Base-by-base conservation (phyloP, 2,113 vertebrate species). In the Thryonomys swinderianus region DNA sequence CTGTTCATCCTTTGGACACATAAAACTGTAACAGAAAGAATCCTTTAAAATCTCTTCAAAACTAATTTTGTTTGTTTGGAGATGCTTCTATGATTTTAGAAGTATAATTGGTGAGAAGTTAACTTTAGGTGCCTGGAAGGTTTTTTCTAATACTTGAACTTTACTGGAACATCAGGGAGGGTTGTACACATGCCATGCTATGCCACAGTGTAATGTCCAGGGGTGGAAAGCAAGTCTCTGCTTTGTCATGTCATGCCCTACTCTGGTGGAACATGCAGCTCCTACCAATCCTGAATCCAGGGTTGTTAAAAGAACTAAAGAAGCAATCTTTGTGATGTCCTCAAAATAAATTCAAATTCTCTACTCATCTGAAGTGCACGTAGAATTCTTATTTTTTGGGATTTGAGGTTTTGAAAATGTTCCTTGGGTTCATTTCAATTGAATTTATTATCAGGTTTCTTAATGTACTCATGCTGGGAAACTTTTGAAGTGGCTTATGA, bases 361-460 rank as follows among this genome's bases (percentile, higher is more conserved):
- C 71, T 78, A 32, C 45, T 66, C 10, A 27, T 92, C 37, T 92
- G 67, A 91, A 94, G 32, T 34, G 48, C 45, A 87, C 34, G 51
- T 45, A 81, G 76, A 88, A 78, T 90, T 89, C n/a, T 90, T 87
- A 93, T 42, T 82, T 96, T 80, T 45, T 73, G 57, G 55, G 27
- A 90, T 92, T 93, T 95, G 55, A 78, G 85, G 82, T 85, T 78
- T 96, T 90, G 9, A 59, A 91, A 89, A 93, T 85, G 85, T 90
- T 71, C 37, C 61, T 93, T 91, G 90, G n/a, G 88, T 93, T 96
- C 78, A 88, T 95, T 96, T 96, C 64, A 90, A 40, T 73, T 84
- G 90, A 94, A 95, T 96, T 96, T 96, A 90, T 97, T 96, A 96
- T 90, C 69, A 79, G 95, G n/a, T 3, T 91, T 16, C 40, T 21